Percentiles rank a stretch among this genome's conserved stretches.
These are phyloP conservation scores for Leucopsar rothschildi DNA, from an alignment of 2,113 vertebrate species.

Conservation along the genomic window DNA sequence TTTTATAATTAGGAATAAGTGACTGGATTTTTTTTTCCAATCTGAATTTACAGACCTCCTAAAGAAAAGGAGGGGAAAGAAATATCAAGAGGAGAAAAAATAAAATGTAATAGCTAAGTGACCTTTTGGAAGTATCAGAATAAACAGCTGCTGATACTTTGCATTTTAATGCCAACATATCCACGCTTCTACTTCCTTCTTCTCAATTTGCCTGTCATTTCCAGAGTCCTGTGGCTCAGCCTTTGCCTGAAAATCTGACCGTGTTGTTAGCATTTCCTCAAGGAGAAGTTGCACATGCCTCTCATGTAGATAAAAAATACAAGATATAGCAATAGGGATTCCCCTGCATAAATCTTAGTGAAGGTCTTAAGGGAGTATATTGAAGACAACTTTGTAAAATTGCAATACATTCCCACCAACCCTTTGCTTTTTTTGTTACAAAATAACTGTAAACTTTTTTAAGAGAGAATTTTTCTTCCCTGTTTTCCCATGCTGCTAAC, in stretches of 20 bases:
- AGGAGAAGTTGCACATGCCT: background rate
- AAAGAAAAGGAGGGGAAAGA: background rate
- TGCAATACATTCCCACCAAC: accelerated
- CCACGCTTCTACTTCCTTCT: background rate
- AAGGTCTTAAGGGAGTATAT: background rate
- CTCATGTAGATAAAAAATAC: background rate
- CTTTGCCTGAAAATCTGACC: background rate
- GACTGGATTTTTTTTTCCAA: accelerated
- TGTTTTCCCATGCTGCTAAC: background rate
- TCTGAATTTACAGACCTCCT: background rate
- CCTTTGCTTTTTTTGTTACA: background rate
- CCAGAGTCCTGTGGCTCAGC: background rate
- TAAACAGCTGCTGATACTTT: background rate
- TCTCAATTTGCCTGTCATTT: background rate
- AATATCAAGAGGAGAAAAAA: background rate
- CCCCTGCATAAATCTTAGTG: background rate
- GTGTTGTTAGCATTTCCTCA: background rate
- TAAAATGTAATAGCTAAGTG: background rate
- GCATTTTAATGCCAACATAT: background rate
- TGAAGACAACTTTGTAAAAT: background rate
- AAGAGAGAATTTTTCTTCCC: background rate
- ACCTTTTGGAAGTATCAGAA: background rate
- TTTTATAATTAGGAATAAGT: background rate
- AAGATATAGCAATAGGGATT: background rate
- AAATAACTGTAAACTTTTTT: background rate